Conservation (phyloP, 2,113 vertebrate species). For the Paralichthys olivaceus region DNA sequence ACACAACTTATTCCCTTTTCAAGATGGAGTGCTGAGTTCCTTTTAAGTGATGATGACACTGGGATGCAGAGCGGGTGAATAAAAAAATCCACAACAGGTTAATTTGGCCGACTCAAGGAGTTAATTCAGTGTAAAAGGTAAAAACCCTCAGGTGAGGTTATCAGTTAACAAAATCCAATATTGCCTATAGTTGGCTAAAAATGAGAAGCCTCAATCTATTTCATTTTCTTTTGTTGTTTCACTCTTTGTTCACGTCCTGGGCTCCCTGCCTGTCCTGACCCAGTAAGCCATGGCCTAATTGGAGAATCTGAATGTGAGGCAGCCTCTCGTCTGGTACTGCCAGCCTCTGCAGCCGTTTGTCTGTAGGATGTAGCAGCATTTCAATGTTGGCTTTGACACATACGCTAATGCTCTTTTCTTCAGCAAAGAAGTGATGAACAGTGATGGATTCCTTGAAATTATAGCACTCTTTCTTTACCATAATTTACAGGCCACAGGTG, state of each 20-base stretch:
- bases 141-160: background rate
- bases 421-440: constrained; percentile 24
- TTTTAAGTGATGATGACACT: background rate
- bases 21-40: background rate
- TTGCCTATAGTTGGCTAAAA: background rate
- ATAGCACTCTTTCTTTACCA: constrained; percentile 14
- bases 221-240: background rate
- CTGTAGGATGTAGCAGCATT: constrained; percentile 27
- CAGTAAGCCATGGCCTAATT: constrained; percentile 50
- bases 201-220: background rate
- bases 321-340: constrained; percentile 33
- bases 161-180: background rate
- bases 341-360: constrained; percentile 52
- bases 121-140: background rate
- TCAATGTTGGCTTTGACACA: constrained; percentile 23
- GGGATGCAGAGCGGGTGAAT: background rate
- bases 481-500: constrained; percentile 26
- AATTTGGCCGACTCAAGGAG: background rate
- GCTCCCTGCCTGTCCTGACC: constrained; percentile 34
- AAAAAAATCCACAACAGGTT: background rate
- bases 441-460: constrained; percentile 25
- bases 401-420: constrained; percentile 7
- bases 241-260: constrained; percentile 6
- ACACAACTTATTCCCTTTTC: background rate
- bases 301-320: constrained; percentile 38